Percentiles rank a stretch among this genome's conserved stretches.
Evolutionary conservation across 2,797 vertebrate genomes (phyloP).

Genomic region (Helostoma temminkii): DNA sequence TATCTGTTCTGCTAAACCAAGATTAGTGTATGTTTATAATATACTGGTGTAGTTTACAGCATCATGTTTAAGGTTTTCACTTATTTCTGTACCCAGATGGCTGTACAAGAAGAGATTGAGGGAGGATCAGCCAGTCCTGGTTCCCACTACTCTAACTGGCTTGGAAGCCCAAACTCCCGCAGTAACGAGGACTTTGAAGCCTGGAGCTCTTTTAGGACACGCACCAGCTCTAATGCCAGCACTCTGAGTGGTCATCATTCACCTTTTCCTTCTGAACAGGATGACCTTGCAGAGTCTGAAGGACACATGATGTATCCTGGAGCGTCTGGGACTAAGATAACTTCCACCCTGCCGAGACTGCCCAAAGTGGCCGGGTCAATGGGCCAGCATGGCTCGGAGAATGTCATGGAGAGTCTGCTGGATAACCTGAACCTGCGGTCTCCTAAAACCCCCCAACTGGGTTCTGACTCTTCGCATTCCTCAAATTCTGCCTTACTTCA

Average conservation of each 20-base stretch:
- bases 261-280: slow-evolving; percentile 94
- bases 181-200: slow-evolving; percentile 96
- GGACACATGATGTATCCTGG: slow-evolving; percentile 92
- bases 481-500: slow-evolving; percentile 89
- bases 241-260: slow-evolving; percentile 94
- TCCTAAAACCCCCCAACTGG: slow-evolving; percentile 84
- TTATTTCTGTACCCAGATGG: slow-evolving; percentile 67
- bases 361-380: slow-evolving; percentile 91
- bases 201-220: slow-evolving; percentile 94
- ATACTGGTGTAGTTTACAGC: neutral
- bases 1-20: neutral
- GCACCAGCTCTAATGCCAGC: slow-evolving; percentile 96
- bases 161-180: slow-evolving; percentile 96
- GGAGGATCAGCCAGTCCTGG: slow-evolving; percentile 89
- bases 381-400: slow-evolving; percentile 82
- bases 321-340: slow-evolving; percentile 86
- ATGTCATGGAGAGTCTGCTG: slow-evolving; percentile 93
- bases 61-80: slow-evolving; percentile 3
- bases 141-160: slow-evolving; percentile 95
- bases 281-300: slow-evolving; percentile 90
- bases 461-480: slow-evolving; percentile 86
- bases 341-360: slow-evolving; percentile 92
- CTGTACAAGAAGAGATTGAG: slow-evolving; percentile 89
- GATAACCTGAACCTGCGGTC: slow-evolving; percentile 96
- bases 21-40: neutral